These are phyloP conservation scores for Melipona quadrifasciata DNA, from an alignment of 1,140 invertebrate species.

Conservation along the genomic window DNA sequence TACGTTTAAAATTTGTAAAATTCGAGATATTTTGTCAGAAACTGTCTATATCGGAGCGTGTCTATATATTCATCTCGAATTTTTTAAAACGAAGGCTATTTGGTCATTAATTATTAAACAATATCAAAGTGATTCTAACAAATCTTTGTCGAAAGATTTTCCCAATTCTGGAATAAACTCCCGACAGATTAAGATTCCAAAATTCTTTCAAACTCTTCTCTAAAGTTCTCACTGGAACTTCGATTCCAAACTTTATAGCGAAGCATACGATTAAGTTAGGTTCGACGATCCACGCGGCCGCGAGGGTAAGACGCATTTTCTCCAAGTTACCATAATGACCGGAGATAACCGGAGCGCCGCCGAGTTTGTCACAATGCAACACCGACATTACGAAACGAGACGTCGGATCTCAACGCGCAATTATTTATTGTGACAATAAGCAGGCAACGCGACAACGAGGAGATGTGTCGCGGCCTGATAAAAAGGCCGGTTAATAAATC, in stretches of 20 bases:
- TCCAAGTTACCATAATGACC: neutral
- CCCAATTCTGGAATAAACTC: too few relatives aligned
- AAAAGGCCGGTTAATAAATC: neutral
- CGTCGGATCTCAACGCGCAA: neutral
- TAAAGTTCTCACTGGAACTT: too few relatives aligned
- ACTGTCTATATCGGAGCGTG: too few relatives aligned
- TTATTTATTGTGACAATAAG: neutral
- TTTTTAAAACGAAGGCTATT: neutral
- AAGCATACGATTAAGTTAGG: constrained; percentile 31
- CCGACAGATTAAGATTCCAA: too few relatives aligned
- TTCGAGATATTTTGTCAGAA: too few relatives aligned
- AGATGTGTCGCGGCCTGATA: neutral
- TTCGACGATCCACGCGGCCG: constrained; percentile 24
- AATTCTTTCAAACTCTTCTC: too few relatives aligned
- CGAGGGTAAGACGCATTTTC: constrained; percentile 30
- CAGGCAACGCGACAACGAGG: neutral
- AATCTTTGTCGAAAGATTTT: neutral
- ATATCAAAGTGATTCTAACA: neutral
- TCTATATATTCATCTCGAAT: too few relatives aligned
- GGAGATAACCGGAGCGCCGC: constrained; percentile 13
- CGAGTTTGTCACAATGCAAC: neutral
- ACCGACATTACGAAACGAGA: neutral
- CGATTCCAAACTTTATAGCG: neutral
- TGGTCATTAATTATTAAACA: neutral
- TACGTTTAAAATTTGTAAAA: too few relatives aligned